Evolutionary conservation across 2,797 vertebrate species (phyloP).

Genomic region (Oreochromis grahami): DNA sequence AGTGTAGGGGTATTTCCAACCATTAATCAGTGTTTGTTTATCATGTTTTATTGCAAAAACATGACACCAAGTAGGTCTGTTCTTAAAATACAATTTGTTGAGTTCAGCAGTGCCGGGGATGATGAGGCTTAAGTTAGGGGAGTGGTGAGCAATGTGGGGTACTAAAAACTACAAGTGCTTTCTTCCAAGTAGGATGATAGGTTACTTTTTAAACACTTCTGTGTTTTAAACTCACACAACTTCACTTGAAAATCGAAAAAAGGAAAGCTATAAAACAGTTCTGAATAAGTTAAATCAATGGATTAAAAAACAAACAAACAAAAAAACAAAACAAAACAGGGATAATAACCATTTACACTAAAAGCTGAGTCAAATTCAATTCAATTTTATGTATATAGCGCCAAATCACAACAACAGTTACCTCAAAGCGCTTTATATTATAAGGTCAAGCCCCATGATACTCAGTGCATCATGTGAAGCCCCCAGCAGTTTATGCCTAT

Average conservation of each 20-base stretch:
- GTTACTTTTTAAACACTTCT: background rate
- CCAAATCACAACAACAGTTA: background rate
- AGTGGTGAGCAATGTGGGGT: background rate
- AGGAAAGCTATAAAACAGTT: background rate
- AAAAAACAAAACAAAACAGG: background rate
- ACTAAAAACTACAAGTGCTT: background rate
- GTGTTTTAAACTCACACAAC: background rate
- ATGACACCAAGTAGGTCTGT: slow-evolving; percentile 10
- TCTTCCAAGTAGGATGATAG: background rate
- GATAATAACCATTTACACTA: background rate
- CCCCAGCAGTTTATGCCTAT: background rate
- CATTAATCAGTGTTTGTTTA: slow-evolving; percentile 61
- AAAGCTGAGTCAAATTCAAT: background rate
- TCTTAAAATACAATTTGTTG: slow-evolving; percentile 15
- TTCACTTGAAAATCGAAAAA: background rate
- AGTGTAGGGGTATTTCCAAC: slow-evolving; percentile 61
- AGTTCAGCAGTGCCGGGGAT: background rate
- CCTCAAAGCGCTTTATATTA: background rate
- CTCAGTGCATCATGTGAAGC: background rate
- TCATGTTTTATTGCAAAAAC: slow-evolving; percentile 26
- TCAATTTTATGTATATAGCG: background rate
- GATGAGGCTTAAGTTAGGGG: background rate
- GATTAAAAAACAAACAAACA: background rate
- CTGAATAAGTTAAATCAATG: background rate
- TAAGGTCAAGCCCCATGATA: background rate